phyloP scores from a whole-genome alignment of 2,888 invertebrate genomes.

The Acholoe squamosa region DNA sequence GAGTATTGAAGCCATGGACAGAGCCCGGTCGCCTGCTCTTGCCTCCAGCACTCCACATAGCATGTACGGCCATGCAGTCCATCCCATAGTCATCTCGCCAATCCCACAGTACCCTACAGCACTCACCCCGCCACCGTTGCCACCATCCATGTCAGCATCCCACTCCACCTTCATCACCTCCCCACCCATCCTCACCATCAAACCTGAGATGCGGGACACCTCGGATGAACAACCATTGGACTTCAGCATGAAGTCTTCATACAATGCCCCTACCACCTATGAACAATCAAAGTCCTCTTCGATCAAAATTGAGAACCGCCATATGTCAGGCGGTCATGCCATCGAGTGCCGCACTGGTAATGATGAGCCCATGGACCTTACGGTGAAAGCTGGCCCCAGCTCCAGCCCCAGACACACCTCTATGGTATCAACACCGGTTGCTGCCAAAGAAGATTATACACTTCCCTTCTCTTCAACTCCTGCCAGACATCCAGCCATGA shows the following conservation, averaged over 20 bases:
- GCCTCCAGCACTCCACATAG: background rate
- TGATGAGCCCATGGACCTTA: conserved; percentile 77
- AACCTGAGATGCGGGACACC: conserved; percentile 9
- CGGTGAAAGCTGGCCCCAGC: conserved; percentile 65
- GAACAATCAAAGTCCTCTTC: background rate
- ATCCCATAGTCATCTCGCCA: conserved; percentile 30
- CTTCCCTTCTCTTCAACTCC: background rate
- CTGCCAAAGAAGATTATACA: background rate
- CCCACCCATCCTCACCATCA: conserved; percentile 30
- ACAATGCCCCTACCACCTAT: background rate
- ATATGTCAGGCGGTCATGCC: conserved; percentile 47
- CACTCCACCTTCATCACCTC: background rate
- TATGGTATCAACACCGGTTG: background rate
- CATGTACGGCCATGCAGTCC: background rate
- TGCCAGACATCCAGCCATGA: background rate
- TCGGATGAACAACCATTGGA: conserved; percentile 76
- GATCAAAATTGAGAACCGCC: conserved; percentile 63
- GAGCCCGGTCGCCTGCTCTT: background rate
- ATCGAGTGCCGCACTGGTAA: background rate
- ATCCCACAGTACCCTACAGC: background rate
- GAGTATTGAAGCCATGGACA: background rate
- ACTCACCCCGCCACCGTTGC: background rate
- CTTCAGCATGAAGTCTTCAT: conserved; percentile 76
- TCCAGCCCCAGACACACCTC: background rate
- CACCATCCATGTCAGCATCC: background rate